Evolutionary conservation across 2,888 invertebrate genomes (phyloP).

Genomic region (Meliscaeva auricollis): DNA sequence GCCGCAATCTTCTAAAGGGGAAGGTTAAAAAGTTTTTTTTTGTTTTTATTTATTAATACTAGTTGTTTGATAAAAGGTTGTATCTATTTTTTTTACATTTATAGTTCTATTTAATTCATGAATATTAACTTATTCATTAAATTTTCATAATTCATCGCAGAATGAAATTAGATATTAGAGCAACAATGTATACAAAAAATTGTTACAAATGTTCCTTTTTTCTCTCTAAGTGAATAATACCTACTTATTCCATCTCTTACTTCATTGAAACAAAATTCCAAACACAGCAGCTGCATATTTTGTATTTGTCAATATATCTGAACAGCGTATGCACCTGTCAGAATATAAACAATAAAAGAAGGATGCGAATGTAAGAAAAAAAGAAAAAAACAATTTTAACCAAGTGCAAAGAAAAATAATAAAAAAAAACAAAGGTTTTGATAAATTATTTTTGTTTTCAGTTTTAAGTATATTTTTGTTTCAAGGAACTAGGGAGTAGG

Average conservation of each 20-base stretch:
- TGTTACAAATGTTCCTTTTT: background rate
- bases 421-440: background rate
- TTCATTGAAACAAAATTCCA: background rate
- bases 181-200: too few species aligned
- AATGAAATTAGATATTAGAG: too few species aligned
- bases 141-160: too few species aligned
- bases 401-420: background rate
- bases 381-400: background rate
- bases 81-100: too few species aligned
- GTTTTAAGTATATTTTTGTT: background rate
- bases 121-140: too few species aligned
- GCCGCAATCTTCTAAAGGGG: too few species aligned
- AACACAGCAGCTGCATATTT: constrained; percentile 8
- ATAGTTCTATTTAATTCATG: too few species aligned
- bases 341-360: constrained; percentile 18
- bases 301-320: constrained; percentile 1
- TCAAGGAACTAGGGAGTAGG: too few species aligned
- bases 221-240: background rate
- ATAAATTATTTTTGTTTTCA: background rate
- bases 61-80: too few species aligned
- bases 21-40: too few species aligned
- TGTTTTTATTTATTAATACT: too few species aligned
- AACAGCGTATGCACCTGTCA: constrained; percentile 2
- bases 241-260: background rate
- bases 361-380: background rate